phyloP scores from a whole-genome alignment of 2,888 invertebrate genomes.

The Anoplius nigerrimus region DNA sequence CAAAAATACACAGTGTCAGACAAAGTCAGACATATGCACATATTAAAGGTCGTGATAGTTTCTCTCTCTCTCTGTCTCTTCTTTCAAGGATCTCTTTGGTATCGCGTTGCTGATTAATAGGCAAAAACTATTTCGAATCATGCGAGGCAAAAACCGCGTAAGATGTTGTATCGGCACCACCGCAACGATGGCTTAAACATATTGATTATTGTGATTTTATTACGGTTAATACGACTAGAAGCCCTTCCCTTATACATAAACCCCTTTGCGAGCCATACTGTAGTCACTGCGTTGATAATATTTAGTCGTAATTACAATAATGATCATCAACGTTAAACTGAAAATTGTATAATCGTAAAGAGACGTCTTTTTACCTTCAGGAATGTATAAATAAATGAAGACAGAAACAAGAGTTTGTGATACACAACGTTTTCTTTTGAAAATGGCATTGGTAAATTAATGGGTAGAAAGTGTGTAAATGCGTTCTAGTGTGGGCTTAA shows the following conservation, averaged over 20 bases:
- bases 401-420: slow-evolving; percentile 34
- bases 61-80: background rate
- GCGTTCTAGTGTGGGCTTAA: too few relatives aligned
- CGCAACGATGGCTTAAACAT: slow-evolving; percentile 24
- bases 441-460: slow-evolving; percentile 4
- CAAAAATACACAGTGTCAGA: too few relatives aligned
- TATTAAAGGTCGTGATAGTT: too few relatives aligned
- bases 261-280: slow-evolving; percentile 50
- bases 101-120: slow-evolving; percentile 1
- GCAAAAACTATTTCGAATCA: background rate
- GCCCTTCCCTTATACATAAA: slow-evolving; percentile 53
- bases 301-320: slow-evolving; percentile 38
- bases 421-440: slow-evolving; percentile 27
- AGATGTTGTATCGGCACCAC: slow-evolving; percentile 19
- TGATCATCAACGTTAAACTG: slow-evolving; percentile 41
- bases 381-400: slow-evolving; percentile 43
- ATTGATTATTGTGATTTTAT: slow-evolving; percentile 45
- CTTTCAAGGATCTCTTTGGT: slow-evolving; percentile 7
- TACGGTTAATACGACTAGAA: slow-evolving; percentile 38
- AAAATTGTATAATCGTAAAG: slow-evolving; percentile 38
- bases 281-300: slow-evolving; percentile 36
- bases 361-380: slow-evolving; percentile 38
- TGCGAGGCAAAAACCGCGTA: background rate
- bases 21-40: background rate
- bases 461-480: background rate